Evolutionary conservation across 2,888 invertebrate genomes (phyloP).

Genomic region (Pherbina coryleti): DNA sequence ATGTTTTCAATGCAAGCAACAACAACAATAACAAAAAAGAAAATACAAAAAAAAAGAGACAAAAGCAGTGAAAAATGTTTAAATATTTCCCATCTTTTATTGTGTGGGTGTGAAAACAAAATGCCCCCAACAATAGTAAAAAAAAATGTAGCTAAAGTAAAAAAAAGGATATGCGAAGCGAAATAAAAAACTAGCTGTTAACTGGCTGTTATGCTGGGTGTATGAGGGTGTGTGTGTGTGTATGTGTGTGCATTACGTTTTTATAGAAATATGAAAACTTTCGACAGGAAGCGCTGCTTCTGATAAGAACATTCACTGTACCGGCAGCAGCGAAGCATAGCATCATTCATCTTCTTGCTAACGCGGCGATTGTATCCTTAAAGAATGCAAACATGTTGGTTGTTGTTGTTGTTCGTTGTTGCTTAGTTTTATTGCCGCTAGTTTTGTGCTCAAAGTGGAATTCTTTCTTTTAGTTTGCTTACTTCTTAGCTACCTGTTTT

Average conservation of each 20-base stretch:
- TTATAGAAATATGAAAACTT: constrained; percentile 66
- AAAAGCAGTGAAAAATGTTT: constrained; percentile 27
- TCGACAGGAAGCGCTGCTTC: constrained; percentile 68
- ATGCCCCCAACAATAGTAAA: neutral
- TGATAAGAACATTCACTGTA: constrained; percentile 64
- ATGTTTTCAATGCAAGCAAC: neutral
- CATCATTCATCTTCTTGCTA: constrained; percentile 22
- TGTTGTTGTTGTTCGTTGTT: no score
- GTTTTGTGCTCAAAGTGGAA: neutral
- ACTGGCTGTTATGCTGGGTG: neutral
- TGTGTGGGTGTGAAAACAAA: constrained; percentile 14
- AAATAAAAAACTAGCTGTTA: neutral
- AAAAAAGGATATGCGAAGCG: neutral
- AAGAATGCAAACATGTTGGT: neutral
- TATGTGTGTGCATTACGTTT: neutral
- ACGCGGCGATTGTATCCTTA: constrained; percentile 5
- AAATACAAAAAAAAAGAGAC: neutral
- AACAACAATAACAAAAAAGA: neutral
- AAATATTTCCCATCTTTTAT: constrained; percentile 37
- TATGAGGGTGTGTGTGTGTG: neutral
- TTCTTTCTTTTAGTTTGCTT: neutral
- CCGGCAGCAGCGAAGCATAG: constrained; percentile 2
- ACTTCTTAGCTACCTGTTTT: neutral
- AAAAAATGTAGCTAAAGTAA: neutral
- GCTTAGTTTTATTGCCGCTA: no score